These are phyloP conservation scores for Kryptopterus vitreolus DNA, from an alignment of 2,797 vertebrate species.

Conservation along the genomic window DNA sequence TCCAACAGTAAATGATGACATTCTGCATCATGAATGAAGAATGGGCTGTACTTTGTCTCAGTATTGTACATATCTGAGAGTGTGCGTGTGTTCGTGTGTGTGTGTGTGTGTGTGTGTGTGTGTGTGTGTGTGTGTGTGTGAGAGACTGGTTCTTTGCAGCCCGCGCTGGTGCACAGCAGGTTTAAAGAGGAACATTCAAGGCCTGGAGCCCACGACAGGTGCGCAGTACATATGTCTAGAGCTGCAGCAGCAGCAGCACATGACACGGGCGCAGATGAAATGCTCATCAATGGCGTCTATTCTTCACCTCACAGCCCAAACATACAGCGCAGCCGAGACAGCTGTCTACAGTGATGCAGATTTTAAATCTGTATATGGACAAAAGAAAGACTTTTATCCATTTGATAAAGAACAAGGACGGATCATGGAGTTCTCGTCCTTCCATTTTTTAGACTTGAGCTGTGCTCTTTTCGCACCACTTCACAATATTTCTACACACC, in stretches of 20 bases:
- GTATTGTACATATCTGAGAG: background rate
- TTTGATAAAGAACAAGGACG: background rate
- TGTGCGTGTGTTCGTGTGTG: background rate
- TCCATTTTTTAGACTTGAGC: background rate
- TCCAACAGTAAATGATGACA: background rate
- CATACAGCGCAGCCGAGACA: background rate
- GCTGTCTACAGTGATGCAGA: background rate
- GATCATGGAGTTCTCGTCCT: background rate
- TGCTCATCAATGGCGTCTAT: conserved; percentile 26
- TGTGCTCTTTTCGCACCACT: background rate
- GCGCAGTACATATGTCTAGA: conserved; percentile 69
- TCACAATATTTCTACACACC: background rate
- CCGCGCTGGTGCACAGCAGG: background rate
- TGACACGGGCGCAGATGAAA: conserved; percentile 68
- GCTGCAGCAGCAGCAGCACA: conserved; percentile 73
- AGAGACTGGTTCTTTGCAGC: background rate
- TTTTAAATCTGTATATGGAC: background rate
- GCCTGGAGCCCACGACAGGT: conserved; percentile 71
- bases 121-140: too few species aligned
- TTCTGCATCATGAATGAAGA: background rate
- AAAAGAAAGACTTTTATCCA: background rate
- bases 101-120: conserved; percentile 5
- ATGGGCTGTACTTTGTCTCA: too few species aligned
- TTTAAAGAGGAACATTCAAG: conserved; percentile 60
- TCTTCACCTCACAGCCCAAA: conserved; percentile 18